Conservation (phyloP, 2,797 vertebrate genomes). For the Phylloscopus collybita region DNA sequence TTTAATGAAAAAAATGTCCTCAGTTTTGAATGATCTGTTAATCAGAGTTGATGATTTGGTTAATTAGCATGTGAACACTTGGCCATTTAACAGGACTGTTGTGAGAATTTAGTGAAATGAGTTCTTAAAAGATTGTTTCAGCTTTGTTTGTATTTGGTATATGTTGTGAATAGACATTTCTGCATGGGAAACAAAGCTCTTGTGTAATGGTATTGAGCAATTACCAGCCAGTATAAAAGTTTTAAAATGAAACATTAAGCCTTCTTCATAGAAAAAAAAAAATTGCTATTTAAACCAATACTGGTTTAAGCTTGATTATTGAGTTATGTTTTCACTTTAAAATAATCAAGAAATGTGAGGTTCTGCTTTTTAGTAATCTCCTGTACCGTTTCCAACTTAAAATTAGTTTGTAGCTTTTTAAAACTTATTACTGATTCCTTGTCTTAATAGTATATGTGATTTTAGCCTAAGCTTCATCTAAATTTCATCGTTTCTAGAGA, state of each 20-base stretch:
- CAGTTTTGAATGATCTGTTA: conserved; percentile 64
- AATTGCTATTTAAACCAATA: background rate
- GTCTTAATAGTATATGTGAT: conserved; percentile 67
- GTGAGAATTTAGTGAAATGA: conserved; percentile 36
- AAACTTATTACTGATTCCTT: conserved; percentile 62
- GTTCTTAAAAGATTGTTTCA: background rate
- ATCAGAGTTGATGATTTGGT: conserved; percentile 62
- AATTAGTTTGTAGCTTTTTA: conserved; percentile 40
- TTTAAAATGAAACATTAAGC: background rate
- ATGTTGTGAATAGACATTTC: background rate
- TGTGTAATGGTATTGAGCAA: background rate
- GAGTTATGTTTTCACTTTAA: background rate
- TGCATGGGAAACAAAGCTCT: background rate
- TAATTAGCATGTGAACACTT: conserved; percentile 64
- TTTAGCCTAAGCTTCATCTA: conserved; percentile 73
- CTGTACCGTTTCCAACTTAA: conserved; percentile 39
- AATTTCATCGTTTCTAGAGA: conserved; percentile 78
- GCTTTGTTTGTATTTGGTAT: background rate
- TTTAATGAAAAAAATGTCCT: conserved; percentile 55
- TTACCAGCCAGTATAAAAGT: background rate
- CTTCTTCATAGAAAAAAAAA: background rate
- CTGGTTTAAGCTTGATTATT: background rate
- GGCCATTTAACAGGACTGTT: conserved; percentile 61
- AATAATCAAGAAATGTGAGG: background rate
- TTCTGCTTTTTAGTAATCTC: conserved; percentile 40